phyloP scores from a whole-genome alignment of 2,113 vertebrate species.

The Eudorcas thomsonii region DNA sequence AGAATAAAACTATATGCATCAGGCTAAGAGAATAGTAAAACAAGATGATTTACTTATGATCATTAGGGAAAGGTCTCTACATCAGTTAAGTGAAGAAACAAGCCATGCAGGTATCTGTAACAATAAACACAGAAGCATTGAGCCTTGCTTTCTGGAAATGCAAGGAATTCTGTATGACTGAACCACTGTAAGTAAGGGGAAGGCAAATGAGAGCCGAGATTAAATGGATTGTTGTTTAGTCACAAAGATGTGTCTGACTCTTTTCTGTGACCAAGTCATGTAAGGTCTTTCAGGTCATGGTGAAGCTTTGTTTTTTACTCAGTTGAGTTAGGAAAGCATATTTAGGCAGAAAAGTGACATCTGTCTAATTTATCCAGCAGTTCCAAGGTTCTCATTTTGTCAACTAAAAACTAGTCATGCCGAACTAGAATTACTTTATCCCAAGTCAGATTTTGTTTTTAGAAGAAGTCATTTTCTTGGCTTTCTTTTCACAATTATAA shows the following conservation, averaged over 20 bases:
- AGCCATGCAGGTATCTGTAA: neutral
- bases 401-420: neutral
- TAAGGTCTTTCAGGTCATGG: neutral
- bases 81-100: neutral
- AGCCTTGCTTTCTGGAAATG: neutral
- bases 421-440: neutral
- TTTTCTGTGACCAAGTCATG: neutral
- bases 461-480: neutral
- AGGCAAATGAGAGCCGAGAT: neutral
- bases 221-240: neutral
- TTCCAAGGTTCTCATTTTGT: neutral
- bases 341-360: neutral
- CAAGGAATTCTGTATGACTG: neutral
- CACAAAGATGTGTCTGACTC: neutral
- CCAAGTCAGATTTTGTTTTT: neutral
- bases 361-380: neutral
- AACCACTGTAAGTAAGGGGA: neutral
- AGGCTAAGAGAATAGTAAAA: neutral
- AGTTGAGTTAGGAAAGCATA: neutral
- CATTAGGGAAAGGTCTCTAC: neutral
- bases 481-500: neutral
- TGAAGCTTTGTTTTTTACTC: neutral
- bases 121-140: neutral
- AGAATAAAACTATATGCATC: neutral
- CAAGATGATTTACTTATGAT: neutral